Base-by-base conservation (phyloP, 2,797 vertebrate genomes). In the Orientallactaga sibirica region DNA sequence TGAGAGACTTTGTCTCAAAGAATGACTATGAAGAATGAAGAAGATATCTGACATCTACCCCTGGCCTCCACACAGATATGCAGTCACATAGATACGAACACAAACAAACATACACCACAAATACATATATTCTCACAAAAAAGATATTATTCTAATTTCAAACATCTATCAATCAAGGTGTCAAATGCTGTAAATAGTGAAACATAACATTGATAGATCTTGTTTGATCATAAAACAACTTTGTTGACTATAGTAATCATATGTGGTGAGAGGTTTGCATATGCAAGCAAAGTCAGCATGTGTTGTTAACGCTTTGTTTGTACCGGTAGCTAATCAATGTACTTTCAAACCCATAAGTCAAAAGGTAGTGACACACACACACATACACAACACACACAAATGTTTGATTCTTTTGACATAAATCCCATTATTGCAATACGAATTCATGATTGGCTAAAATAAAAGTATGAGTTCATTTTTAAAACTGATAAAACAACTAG, bases 271-370 rank as follows among this genome's bases (percentile, higher is more conserved):
- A 87, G 10, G 2, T 74, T 92, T 85, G 15, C 27, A 55, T 83
- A 62, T 33, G 5, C 61, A 66, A 73, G 25, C 71, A 77, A 91
- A 48, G 14, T 86, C 85, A 79, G 20, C 11, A 80, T 88, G 67
- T n/a, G 7, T 90, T n/a, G 7, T 90, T 95, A 77, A 85, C 33
- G 66, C 68, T 88, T 77, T 80, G 15, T 73, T 33, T 29, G 7
- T 81, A 16, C 15, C 73, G 74, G 14, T 27, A 83, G 5, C 25
- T 92, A 90, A 78, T 66, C 43, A 68, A 67, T 74, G 4, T 27
- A n/a, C 68, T 93, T 79, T 22, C 0, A 88, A 75, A 62, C 52
- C 24, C 11, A 10, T 67, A 55, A 11, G 19, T 85, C 29, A 29
- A 88, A 89, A 92, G 7, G 16, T 0, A 58, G 3, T 58, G 33